These are phyloP conservation scores for Thysanoteuthis rhombus DNA, from an alignment of 2,888 invertebrate genomes.

Conservation along the genomic window DNA sequence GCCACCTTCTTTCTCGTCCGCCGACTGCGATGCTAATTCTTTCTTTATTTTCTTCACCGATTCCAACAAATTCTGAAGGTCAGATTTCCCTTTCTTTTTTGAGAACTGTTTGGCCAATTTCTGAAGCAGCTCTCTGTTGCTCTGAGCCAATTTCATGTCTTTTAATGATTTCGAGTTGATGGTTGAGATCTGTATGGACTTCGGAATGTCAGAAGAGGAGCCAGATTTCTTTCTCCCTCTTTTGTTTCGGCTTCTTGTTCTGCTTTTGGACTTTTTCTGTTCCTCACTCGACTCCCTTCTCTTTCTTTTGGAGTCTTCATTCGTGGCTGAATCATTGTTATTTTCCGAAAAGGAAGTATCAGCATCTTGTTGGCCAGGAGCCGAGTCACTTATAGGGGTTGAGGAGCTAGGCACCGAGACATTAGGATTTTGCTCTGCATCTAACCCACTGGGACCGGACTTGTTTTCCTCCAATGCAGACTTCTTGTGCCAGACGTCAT, in stretches of 20 bases:
- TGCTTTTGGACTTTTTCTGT: not conserved
- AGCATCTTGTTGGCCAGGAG: not conserved
- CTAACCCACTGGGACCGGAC: too few species aligned
- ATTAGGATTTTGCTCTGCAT: not conserved
- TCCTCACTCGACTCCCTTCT: not conserved
- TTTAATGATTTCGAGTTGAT: not conserved
- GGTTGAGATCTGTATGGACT: not conserved
- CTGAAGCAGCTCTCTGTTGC: not conserved
- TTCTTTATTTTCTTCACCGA: slow-evolving; percentile 18
- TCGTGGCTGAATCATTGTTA: not conserved
- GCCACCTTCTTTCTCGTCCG: not conserved
- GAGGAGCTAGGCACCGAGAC: not conserved
- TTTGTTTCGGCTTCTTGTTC: not conserved
- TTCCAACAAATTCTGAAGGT: not conserved
- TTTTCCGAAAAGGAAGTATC: not conserved
- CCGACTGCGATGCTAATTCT: not conserved
- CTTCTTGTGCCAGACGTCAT: not conserved
- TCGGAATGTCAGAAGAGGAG: not conserved
- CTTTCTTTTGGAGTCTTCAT: not conserved
- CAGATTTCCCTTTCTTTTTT: not conserved
- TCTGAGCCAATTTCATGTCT: not conserved
- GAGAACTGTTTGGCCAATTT: not conserved
- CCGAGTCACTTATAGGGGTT: not conserved
- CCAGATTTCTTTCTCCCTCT: not conserved
- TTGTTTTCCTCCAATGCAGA: not conserved